Conservation (phyloP, 2,888 invertebrate species). For the Dioctria rufipes region DNA sequence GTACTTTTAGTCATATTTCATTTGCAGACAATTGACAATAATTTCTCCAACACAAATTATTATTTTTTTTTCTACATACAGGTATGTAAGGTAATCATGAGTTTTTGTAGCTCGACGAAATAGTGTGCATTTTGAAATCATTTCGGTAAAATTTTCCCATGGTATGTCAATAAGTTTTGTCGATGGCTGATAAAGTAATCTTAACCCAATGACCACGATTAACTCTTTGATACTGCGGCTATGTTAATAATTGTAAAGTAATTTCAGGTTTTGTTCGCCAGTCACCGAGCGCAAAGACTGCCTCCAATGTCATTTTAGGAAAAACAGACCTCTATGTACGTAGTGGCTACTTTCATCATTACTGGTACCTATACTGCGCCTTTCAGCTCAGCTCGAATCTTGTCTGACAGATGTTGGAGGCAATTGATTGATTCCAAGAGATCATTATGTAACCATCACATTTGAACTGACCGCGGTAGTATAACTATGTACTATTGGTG, state of each 20-base stretch:
- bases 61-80: too few relatives aligned
- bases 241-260: conserved; percentile 56
- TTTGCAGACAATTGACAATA: too few relatives aligned
- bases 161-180: conserved; percentile 12
- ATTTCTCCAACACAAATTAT: too few relatives aligned
- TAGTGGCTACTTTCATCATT: conserved; percentile 12
- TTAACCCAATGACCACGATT: conserved; percentile 45
- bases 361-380: neutral
- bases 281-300: conserved; percentile 31
- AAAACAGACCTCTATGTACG: neutral
- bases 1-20: too few relatives aligned
- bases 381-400: conserved; percentile 16
- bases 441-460: conserved; percentile 53
- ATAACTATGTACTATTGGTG: neutral
- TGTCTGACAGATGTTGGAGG: conserved; percentile 53
- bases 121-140: neutral
- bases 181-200: conserved; percentile 38
- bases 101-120: too few relatives aligned
- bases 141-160: conserved; percentile 15
- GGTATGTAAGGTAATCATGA: too few relatives aligned
- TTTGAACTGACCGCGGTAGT: neutral
- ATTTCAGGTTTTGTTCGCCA: conserved; percentile 54
- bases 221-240: conserved; percentile 38
- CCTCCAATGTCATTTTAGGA: conserved; percentile 45
- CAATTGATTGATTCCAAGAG: conserved; percentile 52